A percentile compares a stretch with the other conserved stretches of the same genome.
Conservation (phyloP, 2,888 invertebrate species). For the Macrophya alboannulata region DNA sequence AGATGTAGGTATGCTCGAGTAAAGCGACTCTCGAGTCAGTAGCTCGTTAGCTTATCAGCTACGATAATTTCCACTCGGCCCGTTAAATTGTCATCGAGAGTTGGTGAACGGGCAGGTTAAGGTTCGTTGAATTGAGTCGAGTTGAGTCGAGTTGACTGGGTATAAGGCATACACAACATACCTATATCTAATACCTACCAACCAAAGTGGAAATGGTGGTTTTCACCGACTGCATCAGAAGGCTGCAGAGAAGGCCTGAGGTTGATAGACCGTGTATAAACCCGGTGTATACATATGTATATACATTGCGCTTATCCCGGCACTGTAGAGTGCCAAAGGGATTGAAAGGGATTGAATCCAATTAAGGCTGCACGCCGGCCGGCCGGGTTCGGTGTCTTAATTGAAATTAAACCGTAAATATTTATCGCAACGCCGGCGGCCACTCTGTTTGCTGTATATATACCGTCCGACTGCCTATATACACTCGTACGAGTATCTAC, state of each 20-base stretch:
- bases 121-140: background rate
- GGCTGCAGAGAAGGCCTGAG: slow-evolving; percentile 34
- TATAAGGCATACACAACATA: background rate
- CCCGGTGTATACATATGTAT: slow-evolving; percentile 14
- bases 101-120: background rate
- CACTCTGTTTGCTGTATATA: background rate
- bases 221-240: slow-evolving; percentile 22
- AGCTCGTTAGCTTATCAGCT: slow-evolving; percentile 52
- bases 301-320: slow-evolving; percentile 29
- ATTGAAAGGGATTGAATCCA: slow-evolving; percentile 54
- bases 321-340: slow-evolving; percentile 31
- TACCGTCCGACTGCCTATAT: background rate
- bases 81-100: slow-evolving; percentile 53
- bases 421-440: slow-evolving; percentile 66
- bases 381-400: slow-evolving; percentile 64
- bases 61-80: slow-evolving; percentile 43
- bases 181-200: background rate
- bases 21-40: slow-evolving; percentile 23
- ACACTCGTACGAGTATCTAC: background rate
- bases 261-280: slow-evolving; percentile 36
- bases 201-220: slow-evolving; percentile 31
- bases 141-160: background rate
- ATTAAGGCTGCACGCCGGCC: slow-evolving; percentile 42
- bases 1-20: slow-evolving; percentile 24
- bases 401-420: slow-evolving; percentile 70